phyloP scores from a whole-genome alignment of 1,140 invertebrate genomes.

The Drosophila trapezifrons region DNA sequence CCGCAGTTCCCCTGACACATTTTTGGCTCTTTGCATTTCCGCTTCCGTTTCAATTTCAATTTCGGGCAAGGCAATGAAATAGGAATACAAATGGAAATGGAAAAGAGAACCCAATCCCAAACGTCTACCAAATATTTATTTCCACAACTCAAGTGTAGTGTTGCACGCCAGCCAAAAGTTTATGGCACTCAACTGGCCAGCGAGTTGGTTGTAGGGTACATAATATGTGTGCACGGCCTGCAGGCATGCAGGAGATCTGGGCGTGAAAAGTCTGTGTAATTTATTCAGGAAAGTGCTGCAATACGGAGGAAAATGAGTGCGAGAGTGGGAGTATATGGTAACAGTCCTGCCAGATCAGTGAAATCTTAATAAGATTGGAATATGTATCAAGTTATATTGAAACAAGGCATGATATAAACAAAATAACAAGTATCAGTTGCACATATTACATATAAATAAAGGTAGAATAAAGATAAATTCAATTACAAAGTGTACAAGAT shows the following conservation, averaged over 20 bases:
- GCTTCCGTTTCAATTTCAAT: slow-evolving; percentile 59
- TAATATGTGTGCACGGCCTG: slow-evolving; percentile 15
- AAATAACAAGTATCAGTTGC: too few species aligned
- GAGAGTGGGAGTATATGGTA: neutral
- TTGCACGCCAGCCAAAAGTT: slow-evolving; percentile 51
- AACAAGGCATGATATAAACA: neutral
- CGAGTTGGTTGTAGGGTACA: slow-evolving; percentile 24
- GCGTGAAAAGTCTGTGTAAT: slow-evolving; percentile 18
- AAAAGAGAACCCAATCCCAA: slow-evolving; percentile 62
- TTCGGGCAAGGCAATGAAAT: slow-evolving; percentile 47
- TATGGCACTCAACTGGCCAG: slow-evolving; percentile 62
- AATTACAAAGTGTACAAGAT: too few species aligned
- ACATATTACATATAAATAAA: too few species aligned
- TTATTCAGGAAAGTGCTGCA: slow-evolving; percentile 41
- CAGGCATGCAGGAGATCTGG: slow-evolving; percentile 3
- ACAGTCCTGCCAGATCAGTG: neutral
- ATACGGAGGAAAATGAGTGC: neutral
- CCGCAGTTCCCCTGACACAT: slow-evolving; percentile 65
- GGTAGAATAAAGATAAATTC: too few species aligned
- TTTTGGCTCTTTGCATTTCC: slow-evolving; percentile 54
- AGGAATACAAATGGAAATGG: slow-evolving; percentile 27
- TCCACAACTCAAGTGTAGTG: slow-evolving; percentile 71
- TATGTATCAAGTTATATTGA: too few species aligned
- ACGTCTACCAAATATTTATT: slow-evolving; percentile 80
- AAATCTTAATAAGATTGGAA: neutral